A percentile compares a stretch with the other conserved stretches of the same genome.
Conservation (phyloP, 64 coral and sea anemone species). For the Astreopora myriophthalma region DNA sequence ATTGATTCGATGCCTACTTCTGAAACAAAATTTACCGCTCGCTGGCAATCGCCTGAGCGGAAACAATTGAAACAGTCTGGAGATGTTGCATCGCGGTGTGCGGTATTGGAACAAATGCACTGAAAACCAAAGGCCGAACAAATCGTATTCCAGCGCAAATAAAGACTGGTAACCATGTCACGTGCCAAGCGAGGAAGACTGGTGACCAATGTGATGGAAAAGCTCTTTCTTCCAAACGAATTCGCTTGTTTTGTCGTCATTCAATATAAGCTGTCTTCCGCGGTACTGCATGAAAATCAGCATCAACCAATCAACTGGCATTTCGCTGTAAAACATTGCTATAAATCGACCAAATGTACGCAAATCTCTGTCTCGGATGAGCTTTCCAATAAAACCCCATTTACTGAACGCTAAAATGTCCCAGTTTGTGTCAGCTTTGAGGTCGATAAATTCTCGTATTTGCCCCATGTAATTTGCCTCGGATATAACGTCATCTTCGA, state of each 20-base stretch:
- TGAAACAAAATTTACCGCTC: too few relatives aligned
- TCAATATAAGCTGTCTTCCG: not conserved
- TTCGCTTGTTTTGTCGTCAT: not conserved
- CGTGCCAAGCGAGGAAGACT: conserved; percentile 74
- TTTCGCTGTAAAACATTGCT: conserved; percentile 72
- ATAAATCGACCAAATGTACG: conserved; percentile 44
- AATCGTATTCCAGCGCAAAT: too few relatives aligned
- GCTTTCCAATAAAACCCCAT: conserved; percentile 89
- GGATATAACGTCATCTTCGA: conserved; percentile 83
- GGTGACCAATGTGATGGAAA: conserved; percentile 55
- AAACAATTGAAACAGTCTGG: too few relatives aligned
- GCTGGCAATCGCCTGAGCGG: too few relatives aligned
- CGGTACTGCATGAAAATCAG: not conserved
- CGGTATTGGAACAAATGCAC: too few relatives aligned
- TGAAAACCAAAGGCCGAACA: too few relatives aligned
- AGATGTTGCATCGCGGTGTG: too few relatives aligned
- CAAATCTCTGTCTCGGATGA: conserved; percentile 60
- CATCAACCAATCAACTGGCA: conserved; percentile 81
- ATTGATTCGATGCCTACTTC: too few relatives aligned
- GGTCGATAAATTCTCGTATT: conserved; percentile 57
- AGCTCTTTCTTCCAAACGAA: not conserved
- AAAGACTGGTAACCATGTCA: conserved; percentile 1
- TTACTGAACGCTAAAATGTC: conserved; percentile 12
- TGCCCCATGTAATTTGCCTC: conserved; percentile 29
- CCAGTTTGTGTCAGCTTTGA: conserved; percentile 13